phyloP scores from a whole-genome alignment of 1,140 invertebrate species.

The Nomia melanderi region DNA sequence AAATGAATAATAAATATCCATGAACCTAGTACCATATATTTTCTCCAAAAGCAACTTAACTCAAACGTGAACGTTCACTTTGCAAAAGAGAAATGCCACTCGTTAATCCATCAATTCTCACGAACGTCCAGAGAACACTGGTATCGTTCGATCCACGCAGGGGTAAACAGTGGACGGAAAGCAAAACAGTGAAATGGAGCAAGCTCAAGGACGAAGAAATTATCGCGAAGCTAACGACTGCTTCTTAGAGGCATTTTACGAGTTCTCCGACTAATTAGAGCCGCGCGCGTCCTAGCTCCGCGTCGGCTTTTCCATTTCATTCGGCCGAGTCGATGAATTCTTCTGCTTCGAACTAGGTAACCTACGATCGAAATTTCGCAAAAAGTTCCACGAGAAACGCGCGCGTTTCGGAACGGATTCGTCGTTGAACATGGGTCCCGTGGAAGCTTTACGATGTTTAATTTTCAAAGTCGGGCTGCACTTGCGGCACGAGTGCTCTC shows the following conservation, averaged over 20 bases:
- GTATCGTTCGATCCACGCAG: too few species aligned
- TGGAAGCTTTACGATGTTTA: slow-evolving; percentile 3
- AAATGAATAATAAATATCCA: too few species aligned
- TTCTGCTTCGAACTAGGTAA: background rate
- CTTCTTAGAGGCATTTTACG: slow-evolving; percentile 11
- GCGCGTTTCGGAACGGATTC: background rate
- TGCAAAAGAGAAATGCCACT: too few species aligned
- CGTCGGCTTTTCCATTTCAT: background rate
- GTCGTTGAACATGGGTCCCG: background rate
- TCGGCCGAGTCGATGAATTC: background rate
- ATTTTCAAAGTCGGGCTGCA: background rate
- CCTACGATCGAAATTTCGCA: background rate
- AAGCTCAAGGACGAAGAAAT: slow-evolving; percentile 36
- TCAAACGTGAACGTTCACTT: too few species aligned
- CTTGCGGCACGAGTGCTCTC: slow-evolving; percentile 16
- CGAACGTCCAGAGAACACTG: too few species aligned
- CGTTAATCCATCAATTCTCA: too few species aligned
- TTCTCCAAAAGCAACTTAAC: too few species aligned
- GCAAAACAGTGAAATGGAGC: too few species aligned
- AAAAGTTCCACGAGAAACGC: background rate
- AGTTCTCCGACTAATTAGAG: slow-evolving; percentile 15
- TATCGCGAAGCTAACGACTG: slow-evolving; percentile 21
- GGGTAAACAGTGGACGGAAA: too few species aligned
- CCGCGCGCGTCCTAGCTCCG: background rate
- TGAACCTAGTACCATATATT: too few species aligned